Conservation (phyloP, 2,797 vertebrate species). For the Spinus olivaceus region DNA sequence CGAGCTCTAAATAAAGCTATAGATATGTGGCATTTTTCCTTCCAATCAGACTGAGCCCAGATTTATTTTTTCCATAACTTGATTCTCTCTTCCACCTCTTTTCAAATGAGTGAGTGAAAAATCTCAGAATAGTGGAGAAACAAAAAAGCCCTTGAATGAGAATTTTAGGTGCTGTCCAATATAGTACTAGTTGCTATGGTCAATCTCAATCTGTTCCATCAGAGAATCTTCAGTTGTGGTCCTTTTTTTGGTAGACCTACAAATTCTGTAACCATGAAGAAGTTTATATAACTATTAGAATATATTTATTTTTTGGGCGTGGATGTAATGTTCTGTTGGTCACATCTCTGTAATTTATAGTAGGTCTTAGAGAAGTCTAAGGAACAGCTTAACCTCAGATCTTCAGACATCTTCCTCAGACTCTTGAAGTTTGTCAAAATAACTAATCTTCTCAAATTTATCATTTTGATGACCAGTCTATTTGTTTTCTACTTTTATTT, state of each 20-base stretch:
- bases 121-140: constrained; percentile 53
- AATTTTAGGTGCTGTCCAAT: constrained; percentile 5
- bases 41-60: constrained; percentile 50
- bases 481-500: neutral
- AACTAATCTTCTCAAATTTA: neutral
- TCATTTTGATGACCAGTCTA: neutral
- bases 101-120: constrained; percentile 34
- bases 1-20: constrained; percentile 56
- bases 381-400: neutral
- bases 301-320: neutral
- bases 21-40: constrained; percentile 54
- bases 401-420: neutral
- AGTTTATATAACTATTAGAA: constrained; percentile 29
- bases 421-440: neutral
- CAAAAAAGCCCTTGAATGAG: constrained; percentile 33
- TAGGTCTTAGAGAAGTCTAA: neutral
- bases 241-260: constrained; percentile 21
- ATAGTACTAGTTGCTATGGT: constrained; percentile 14
- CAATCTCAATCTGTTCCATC: neutral
- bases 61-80: constrained; percentile 45
- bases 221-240: constrained; percentile 31
- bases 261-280: constrained; percentile 37
- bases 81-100: neutral
- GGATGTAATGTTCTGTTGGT: neutral
- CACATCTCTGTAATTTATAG: neutral